phyloP scores from a whole-genome alignment of 2,888 invertebrate species.

The Coleophora deauratella region DNA sequence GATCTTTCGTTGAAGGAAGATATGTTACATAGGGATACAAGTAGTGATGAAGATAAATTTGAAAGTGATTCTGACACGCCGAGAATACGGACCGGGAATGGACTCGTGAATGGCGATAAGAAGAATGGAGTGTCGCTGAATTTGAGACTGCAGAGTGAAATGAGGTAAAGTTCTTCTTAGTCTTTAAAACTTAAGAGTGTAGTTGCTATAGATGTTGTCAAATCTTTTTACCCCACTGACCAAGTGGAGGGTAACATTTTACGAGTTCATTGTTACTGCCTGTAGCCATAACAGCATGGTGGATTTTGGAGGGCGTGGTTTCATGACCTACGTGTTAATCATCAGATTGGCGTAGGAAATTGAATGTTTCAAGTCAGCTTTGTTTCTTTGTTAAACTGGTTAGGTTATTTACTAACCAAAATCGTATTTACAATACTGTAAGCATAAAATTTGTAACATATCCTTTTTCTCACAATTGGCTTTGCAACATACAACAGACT shows the following conservation, averaged over 20 bases:
- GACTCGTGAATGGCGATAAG: constrained; percentile 38
- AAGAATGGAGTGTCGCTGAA: constrained; percentile 58
- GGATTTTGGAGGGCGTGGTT: too few relatives aligned
- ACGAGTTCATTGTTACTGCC: background rate
- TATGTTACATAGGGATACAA: constrained; percentile 36
- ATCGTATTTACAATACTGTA: too few relatives aligned
- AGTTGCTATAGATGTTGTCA: background rate
- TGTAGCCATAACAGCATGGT: too few relatives aligned
- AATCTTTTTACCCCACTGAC: background rate
- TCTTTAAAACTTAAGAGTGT: background rate
- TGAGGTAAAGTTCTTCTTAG: constrained; percentile 58
- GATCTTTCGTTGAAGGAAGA: constrained; percentile 53
- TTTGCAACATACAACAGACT: too few relatives aligned
- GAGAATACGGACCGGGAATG: constrained; percentile 30
- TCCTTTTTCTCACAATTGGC: too few relatives aligned
- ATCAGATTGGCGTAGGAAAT: too few relatives aligned
- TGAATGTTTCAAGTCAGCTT: too few relatives aligned
- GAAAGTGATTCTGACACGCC: constrained; percentile 54
- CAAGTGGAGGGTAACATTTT: background rate
- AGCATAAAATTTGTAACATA: too few relatives aligned
- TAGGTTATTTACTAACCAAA: too few relatives aligned
- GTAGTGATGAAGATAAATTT: constrained; percentile 57
- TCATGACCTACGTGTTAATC: too few relatives aligned
- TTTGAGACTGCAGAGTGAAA: constrained; percentile 59
- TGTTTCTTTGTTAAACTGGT: too few relatives aligned